Percentiles rank a stretch among this genome's conserved stretches.
Evolutionary conservation across 1,140 invertebrate genomes (phyloP).

Genomic region (Pristionchus pacificus): DNA sequence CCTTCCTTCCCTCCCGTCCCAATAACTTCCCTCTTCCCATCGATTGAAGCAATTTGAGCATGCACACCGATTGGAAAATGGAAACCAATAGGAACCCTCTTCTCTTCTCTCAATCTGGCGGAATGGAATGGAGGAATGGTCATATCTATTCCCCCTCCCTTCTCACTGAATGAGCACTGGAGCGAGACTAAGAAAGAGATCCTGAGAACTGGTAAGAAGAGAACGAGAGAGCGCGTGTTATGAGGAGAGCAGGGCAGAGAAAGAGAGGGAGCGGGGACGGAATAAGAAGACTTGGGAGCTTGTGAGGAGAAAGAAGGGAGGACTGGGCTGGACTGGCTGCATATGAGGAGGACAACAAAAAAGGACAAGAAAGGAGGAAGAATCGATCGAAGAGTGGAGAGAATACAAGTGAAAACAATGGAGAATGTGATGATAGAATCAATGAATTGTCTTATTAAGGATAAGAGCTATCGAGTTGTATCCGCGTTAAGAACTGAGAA

Average conservation of each 20-base stretch:
- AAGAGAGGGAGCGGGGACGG: not conserved
- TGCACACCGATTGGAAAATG: too few relatives aligned
- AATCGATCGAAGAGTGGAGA: too few relatives aligned
- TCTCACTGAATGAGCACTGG: too few relatives aligned
- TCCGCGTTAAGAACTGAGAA: too few relatives aligned
- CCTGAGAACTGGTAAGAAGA: not conserved
- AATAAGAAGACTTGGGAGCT: not conserved
- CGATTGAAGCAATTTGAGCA: too few relatives aligned
- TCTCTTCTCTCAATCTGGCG: too few relatives aligned
- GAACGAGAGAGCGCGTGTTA: not conserved
- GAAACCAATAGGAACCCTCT: too few relatives aligned
- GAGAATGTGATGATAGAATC: not conserved
- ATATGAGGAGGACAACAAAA: not conserved
- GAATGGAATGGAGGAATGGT: too few relatives aligned
- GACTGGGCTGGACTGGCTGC: not conserved
- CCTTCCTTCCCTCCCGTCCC: not conserved
- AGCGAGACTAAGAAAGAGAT: too few relatives aligned
- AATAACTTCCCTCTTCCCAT: not conserved
- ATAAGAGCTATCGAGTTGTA: too few relatives aligned
- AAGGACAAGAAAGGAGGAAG: too few relatives aligned
- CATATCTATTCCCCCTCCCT: not conserved
- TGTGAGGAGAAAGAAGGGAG: not conserved
- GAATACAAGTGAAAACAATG: constrained; percentile 1
- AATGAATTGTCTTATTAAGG: not conserved
- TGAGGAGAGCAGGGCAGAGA: not conserved